phyloP scores from a whole-genome alignment of 2,113 vertebrate genomes.

The Helogale parvula region DNA sequence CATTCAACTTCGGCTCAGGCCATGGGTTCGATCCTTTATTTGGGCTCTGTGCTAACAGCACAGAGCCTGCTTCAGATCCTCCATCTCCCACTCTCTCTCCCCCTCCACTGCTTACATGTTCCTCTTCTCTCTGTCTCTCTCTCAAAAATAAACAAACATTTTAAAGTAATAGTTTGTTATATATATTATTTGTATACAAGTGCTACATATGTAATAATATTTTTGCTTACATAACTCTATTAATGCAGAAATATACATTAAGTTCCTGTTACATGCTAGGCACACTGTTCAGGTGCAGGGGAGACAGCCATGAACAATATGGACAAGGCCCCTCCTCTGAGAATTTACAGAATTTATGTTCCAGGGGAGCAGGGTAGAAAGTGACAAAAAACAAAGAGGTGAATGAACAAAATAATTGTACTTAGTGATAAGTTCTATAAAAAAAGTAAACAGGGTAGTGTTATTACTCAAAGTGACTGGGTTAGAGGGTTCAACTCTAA shows the following conservation, averaged over 20 bases:
- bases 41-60: no score
- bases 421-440: neutral
- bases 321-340: neutral
- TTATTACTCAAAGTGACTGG: neutral
- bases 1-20: no score
- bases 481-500: neutral
- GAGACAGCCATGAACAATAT: neutral
- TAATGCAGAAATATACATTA: neutral
- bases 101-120: no score
- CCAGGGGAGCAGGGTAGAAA: neutral
- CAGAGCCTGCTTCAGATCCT: no score
- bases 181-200: neutral
- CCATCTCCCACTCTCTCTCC: no score
- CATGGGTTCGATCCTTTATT: no score
- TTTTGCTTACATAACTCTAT: neutral
- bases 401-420: neutral
- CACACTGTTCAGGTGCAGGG: neutral
- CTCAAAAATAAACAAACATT: no score
- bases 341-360: constrained; percentile 19
- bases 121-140: no score
- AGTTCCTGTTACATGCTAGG: neutral
- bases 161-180: neutral
- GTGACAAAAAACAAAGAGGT: neutral
- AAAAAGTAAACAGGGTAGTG: neutral
- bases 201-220: neutral